Evolutionary conservation across 53 echinoderm and acorn worm genomes (phyloP), one percentile per base, ranked within the genome.

Genomic region (Astropecten irregularis): DNA sequence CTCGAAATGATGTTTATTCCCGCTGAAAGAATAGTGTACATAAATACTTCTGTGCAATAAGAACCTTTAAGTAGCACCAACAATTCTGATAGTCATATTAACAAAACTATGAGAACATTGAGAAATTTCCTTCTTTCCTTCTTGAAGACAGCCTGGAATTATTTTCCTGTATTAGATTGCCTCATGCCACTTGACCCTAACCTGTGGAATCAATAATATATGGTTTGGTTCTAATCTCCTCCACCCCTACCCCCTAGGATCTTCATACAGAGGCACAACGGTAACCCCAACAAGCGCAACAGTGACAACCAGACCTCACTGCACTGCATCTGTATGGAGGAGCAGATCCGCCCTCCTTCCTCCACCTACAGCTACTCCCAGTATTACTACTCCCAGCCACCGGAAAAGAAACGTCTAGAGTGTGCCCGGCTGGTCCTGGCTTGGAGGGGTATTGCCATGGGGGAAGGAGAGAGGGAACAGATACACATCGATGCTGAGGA

Each of bases 241-340:
- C n/a, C n/a, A n/a, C 9, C 40, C 29, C 35, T 46, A 16, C 47
- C 7, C 25, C n/a, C 0, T 48, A 79, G 79, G 79, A 79, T 79
- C 38, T 79, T 79, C 34, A 79, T 79, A 47, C 92, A 92, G 73
- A 87, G 90, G 51, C 94, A 93, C 68, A 83, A 57, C 56, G 97
- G 94, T 2, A 97, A 92, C 68, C 97, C 97, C 15, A 97, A 94
- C 83, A 97, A 97, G 40, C 84, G 94, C 39, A 97, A 97, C 81
- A 60, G 53, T n/a, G 50, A n/a, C 30, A 89, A 97, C 86, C 94
- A 97, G 65, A 94, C 97, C 1, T 89, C 97, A 9, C 84, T 97
- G 26, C 97, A 97, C 81, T 89, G 94, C 65, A 77, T 97, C 3
- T 94, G 97, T 69, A 92, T 95, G 92, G 82, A 85, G 32, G 95